These are phyloP conservation scores for Xenus cinereus DNA, from an alignment of 2,113 vertebrate genomes.

Conservation along the genomic window DNA sequence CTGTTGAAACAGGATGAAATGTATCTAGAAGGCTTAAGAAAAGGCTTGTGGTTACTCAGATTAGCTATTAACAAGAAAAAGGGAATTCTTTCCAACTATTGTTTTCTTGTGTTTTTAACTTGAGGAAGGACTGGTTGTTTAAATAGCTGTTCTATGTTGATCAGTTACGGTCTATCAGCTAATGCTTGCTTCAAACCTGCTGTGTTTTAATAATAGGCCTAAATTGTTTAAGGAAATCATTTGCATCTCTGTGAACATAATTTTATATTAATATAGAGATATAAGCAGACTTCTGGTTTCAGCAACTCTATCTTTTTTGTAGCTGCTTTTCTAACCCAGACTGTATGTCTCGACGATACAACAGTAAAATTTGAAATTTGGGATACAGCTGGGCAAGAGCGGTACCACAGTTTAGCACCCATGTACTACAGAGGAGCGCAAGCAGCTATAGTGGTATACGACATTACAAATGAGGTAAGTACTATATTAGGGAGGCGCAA, in stretches of 20 bases:
- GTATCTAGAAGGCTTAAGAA: background rate
- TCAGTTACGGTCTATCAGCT: background rate
- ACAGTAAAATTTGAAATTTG: conserved; percentile 99
- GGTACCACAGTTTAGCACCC: conserved; percentile 98
- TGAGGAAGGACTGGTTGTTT: background rate
- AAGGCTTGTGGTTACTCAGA: background rate
- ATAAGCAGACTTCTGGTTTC: background rate
- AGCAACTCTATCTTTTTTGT: conserved; percentile 65
- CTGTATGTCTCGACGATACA: conserved; percentile 97
- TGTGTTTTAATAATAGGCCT: background rate
- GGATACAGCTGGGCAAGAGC: conserved; percentile 98
- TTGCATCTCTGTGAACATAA: background rate
- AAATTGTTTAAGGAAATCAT: background rate
- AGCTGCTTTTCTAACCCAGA: conserved; percentile 99
- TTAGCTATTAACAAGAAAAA: background rate
- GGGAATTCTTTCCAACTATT: background rate
- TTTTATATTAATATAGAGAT: background rate
- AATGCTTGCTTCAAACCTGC: background rate
- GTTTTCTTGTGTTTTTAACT: background rate
- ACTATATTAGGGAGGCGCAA: background rate
- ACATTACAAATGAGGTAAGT: conserved; percentile 97
- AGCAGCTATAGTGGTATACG: conserved; percentile 98
- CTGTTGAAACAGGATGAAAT: background rate
- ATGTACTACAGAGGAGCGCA: conserved; percentile 99
- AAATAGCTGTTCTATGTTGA: background rate